Percentiles rank a stretch among this genome's conserved stretches.
phyloP scores from a whole-genome alignment of 2,888 invertebrate genomes.

The Chalcis sispes region DNA sequence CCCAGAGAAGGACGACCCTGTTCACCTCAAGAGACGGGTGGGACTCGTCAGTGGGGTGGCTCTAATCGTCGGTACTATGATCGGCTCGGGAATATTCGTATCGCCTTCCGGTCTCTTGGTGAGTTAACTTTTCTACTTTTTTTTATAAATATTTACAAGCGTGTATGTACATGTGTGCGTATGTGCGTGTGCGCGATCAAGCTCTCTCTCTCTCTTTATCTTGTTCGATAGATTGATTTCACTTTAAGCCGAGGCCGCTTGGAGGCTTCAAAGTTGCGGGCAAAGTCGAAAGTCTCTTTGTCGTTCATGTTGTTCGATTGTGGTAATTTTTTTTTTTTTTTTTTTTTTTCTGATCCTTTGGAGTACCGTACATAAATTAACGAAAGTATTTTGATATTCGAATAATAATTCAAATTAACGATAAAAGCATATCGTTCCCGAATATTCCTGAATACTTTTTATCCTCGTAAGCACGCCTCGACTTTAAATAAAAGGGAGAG shows the following conservation, averaged over 20 bases:
- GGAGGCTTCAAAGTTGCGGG: too few species aligned
- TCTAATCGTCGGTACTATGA: slow-evolving; percentile 99
- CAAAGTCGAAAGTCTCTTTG: too few species aligned
- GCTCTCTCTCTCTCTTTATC: too few species aligned
- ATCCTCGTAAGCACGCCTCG: neutral
- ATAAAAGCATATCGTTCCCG: neutral
- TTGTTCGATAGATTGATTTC: too few species aligned
- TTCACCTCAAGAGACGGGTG: slow-evolving; percentile 99
- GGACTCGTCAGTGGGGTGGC: slow-evolving; percentile 99
- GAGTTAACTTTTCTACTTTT: slow-evolving; percentile 73
- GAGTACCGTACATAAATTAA: too few species aligned
- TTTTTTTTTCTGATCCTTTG: slow-evolving; percentile 5
- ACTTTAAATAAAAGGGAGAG: slow-evolving; percentile 8
- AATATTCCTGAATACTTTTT: neutral
- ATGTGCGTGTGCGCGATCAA: too few species aligned
- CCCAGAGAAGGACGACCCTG: slow-evolving; percentile 96
- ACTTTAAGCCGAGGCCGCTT: too few species aligned
- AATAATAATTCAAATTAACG: too few species aligned
- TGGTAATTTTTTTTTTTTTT: neutral
- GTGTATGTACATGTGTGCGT: neutral
- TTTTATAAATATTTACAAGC: too few species aligned
- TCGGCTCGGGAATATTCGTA: slow-evolving; percentile 99
- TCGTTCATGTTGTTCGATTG: too few species aligned
- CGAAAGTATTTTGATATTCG: neutral
- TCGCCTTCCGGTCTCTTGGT: slow-evolving; percentile 96